A percentile compares a stretch with the other conserved stretches of the same genome.
phyloP scores from a whole-genome alignment of 2,113 vertebrate genomes.

The Trematomus loennbergii region DNA sequence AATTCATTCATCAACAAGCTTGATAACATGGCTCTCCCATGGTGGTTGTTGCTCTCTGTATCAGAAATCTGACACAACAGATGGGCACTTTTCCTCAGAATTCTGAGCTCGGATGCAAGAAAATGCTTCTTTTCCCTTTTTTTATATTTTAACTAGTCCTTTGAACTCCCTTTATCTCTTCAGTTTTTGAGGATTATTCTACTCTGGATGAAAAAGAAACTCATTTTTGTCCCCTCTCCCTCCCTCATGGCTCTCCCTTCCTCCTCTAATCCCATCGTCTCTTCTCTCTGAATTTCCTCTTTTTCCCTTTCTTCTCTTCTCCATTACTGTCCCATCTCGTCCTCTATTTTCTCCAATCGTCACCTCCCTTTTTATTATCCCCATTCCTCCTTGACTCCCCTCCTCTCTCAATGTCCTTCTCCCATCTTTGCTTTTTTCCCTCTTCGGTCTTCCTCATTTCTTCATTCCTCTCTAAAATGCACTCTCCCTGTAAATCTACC shows the following conservation, averaged over 20 bases:
- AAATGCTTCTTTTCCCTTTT: slow-evolving; percentile 24
- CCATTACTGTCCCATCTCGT: slow-evolving; percentile 54
- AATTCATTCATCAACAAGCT: not conserved
- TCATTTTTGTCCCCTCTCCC: slow-evolving; percentile 50
- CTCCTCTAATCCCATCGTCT: slow-evolving; percentile 66
- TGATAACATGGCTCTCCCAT: not conserved
- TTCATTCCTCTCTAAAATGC: slow-evolving; percentile 17
- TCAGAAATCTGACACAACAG: not conserved
- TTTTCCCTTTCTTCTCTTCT: slow-evolving; percentile 46
- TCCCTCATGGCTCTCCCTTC: slow-evolving; percentile 42
- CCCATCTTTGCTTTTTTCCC: slow-evolving; percentile 48
- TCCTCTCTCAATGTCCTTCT: slow-evolving; percentile 38
- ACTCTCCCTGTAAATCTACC: not conserved
- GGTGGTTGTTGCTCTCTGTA: not conserved
- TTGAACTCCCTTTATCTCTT: slow-evolving; percentile 72
- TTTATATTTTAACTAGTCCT: slow-evolving; percentile 53
- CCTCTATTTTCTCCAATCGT: slow-evolving; percentile 49
- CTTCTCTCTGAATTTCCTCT: slow-evolving; percentile 16
- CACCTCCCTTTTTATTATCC: slow-evolving; percentile 44
- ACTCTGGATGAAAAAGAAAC: slow-evolving; percentile 64
- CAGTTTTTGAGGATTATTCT: slow-evolving; percentile 75
- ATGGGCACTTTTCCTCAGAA: slow-evolving; percentile 10
- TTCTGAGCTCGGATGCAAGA: slow-evolving; percentile 28
- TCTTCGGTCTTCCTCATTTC: slow-evolving; percentile 17
- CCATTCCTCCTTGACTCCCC: slow-evolving; percentile 55